Evolutionary conservation across 1,140 invertebrate genomes (phyloP).

Genomic region (Aleiodes sp.): DNA sequence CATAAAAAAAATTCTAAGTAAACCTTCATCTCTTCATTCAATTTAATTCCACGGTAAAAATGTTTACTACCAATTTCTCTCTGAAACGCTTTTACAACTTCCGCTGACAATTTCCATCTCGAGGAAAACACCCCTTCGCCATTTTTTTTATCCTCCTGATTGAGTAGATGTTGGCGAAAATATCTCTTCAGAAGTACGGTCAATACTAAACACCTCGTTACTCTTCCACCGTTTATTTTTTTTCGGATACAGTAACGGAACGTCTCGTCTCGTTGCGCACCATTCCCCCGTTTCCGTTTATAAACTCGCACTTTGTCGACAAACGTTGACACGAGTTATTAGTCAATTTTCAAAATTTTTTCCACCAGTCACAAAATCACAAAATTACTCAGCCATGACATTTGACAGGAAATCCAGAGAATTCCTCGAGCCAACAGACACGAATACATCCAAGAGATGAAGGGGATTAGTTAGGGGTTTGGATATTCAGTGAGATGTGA

Average conservation of each 20-base stretch:
- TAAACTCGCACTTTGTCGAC: background rate
- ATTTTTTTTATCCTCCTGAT: background rate
- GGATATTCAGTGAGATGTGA: constrained; percentile 6
- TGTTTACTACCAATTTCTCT: too few species aligned
- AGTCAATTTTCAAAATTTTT: constrained; percentile 31
- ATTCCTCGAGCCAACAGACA: background rate
- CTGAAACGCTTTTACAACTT: too few species aligned
- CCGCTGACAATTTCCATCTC: too few species aligned
- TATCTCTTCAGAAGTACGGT: background rate
- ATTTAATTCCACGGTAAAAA: too few species aligned
- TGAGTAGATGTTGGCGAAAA: background rate
- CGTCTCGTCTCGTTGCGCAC: constrained; percentile 20
- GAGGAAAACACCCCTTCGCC: too few species aligned
- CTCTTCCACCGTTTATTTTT: background rate
- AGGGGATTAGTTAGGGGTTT: background rate
- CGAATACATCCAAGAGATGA: background rate
- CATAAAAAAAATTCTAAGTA: too few species aligned
- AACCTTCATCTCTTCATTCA: too few species aligned
- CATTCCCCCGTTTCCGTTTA: background rate
- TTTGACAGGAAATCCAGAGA: background rate
- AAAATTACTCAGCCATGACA: background rate
- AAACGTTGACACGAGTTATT: constrained; percentile 33
- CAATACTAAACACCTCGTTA: constrained; percentile 28
- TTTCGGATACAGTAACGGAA: background rate
- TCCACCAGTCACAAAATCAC: constrained; percentile 1